Conservation (phyloP, 2,888 invertebrate genomes). For the Papilio elwesi region DNA sequence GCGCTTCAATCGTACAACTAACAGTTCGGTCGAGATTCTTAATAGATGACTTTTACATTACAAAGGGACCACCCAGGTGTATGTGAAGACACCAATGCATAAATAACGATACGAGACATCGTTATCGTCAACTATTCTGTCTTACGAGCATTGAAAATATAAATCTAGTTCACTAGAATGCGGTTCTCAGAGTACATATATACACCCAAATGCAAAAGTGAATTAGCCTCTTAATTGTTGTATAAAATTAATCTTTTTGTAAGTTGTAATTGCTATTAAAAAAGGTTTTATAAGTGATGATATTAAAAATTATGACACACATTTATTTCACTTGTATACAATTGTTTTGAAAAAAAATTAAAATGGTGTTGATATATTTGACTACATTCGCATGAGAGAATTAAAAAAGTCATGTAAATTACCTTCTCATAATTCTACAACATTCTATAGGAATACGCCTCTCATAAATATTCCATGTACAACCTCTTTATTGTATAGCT, state of each 20-base stretch:
- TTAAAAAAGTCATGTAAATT: conserved; percentile 24
- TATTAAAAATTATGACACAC: not conserved
- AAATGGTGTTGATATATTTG: not conserved
- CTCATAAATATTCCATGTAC: conserved; percentile 40
- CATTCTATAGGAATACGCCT: conserved; percentile 30
- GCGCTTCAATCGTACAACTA: conserved; percentile 26
- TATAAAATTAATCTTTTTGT: not conserved
- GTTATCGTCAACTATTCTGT: conserved; percentile 28
- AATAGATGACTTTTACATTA: conserved; percentile 28
- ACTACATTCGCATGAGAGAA: not conserved
- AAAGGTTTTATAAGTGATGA: not conserved
- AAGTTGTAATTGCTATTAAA: not conserved
- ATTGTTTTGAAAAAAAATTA: not conserved
- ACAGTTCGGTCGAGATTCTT: conserved; percentile 23
- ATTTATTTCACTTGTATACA: not conserved
- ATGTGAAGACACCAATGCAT: conserved; percentile 31
- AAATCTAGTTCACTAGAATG: conserved; percentile 23
- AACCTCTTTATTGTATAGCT: conserved; percentile 39
- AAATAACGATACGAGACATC: conserved; percentile 27
- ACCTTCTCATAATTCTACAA: conserved; percentile 8
- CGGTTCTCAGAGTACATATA: not conserved
- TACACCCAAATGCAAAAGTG: not conserved
- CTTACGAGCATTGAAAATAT: conserved; percentile 18
- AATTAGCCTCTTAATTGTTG: not conserved
- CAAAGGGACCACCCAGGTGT: conserved; percentile 38